Percentiles rank a stretch among this genome's conserved stretches.
Conservation (phyloP, 2,797 vertebrate genomes). For the Eurystomus glaucurus region DNA sequence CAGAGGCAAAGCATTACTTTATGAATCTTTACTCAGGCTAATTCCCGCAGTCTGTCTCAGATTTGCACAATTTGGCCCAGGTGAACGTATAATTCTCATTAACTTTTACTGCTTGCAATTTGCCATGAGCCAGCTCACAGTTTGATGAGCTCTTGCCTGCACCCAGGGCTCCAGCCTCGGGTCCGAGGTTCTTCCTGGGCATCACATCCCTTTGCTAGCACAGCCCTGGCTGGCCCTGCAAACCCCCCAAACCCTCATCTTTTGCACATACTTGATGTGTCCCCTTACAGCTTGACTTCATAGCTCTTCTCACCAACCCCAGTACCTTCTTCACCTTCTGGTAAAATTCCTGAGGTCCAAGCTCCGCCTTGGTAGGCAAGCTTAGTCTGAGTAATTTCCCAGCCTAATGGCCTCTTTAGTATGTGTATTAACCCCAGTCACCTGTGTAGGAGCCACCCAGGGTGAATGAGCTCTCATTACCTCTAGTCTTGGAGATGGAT, state of each 20-base stretch:
- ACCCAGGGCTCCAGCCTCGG: neutral
- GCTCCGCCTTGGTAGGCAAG: neutral
- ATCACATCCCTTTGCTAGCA: accelerated
- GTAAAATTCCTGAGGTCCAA: neutral
- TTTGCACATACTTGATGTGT: neutral
- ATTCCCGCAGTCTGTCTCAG: neutral
- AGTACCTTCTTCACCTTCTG: neutral
- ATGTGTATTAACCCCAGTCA: conserved; percentile 6
- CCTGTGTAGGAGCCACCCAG: neutral
- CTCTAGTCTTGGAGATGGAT: conserved; percentile 43
- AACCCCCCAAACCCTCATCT: neutral
- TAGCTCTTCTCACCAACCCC: neutral
- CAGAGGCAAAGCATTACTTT: neutral
- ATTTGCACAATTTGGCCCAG: neutral
- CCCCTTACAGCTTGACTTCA: neutral
- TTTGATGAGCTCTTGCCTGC: neutral
- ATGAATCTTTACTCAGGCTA: neutral
- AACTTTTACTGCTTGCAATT: neutral
- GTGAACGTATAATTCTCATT: neutral
- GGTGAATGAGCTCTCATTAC: conserved; percentile 29
- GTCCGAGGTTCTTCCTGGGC: accelerated
- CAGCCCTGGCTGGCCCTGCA: neutral
- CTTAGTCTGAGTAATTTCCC: neutral
- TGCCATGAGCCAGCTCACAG: neutral
- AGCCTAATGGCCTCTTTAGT: neutral